These are phyloP conservation scores for Cyclophora albipunctata DNA, from an alignment of 2,888 invertebrate genomes.

Conservation along the genomic window DNA sequence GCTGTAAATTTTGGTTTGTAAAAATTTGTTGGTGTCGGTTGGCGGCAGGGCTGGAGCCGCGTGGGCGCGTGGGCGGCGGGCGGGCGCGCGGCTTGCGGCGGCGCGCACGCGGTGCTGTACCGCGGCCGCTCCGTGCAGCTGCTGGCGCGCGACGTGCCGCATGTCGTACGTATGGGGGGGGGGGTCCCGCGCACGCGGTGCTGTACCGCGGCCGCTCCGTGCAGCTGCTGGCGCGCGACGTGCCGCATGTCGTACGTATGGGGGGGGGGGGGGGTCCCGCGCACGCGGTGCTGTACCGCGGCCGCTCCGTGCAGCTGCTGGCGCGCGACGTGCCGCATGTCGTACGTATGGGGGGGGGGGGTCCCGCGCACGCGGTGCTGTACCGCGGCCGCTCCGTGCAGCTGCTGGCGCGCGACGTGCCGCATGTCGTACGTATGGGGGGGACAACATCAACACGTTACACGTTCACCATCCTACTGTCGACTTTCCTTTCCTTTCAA, in stretches of 20 bases:
- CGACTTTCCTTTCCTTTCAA: no score
- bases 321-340: constrained; percentile 29
- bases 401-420: constrained; percentile 34
- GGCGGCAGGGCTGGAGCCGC: constrained; percentile 43
- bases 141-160: constrained; percentile 26
- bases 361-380: no score
- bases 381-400: constrained; percentile 41
- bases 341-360: constrained; percentile 36
- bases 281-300: no score
- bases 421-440: constrained; percentile 24
- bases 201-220: no score
- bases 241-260: constrained; percentile 24
- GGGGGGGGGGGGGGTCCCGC: no score
- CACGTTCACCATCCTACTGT: no score
- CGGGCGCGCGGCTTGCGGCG: constrained; percentile 33
- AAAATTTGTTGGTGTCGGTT: background rate
- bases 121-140: background rate
- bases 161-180: constrained; percentile 36
- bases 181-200: no score
- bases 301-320: constrained; percentile 1
- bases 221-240: constrained; percentile 40
- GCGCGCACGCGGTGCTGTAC: constrained; percentile 18
- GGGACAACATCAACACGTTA: no score
- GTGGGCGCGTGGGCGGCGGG: constrained; percentile 42
- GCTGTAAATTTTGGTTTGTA: no score